Evolutionary conservation across 2,113 vertebrate genomes (phyloP).

Genomic region (Rhinoderma darwinii): DNA sequence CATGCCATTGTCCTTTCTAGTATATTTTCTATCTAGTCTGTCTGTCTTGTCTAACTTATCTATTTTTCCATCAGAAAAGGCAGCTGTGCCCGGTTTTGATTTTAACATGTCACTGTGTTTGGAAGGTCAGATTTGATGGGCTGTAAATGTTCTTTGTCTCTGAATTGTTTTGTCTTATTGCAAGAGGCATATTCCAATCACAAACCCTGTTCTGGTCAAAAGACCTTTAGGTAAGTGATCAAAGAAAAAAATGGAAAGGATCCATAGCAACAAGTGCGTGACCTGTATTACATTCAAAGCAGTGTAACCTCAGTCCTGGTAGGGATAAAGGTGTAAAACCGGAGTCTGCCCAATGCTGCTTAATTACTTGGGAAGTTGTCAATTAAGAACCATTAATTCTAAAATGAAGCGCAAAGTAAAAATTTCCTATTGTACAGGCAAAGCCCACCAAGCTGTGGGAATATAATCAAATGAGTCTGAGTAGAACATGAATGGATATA

Average conservation of each 20-base stretch:
- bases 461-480: neutral
- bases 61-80: constrained; percentile 9
- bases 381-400: neutral
- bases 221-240: constrained; percentile 31
- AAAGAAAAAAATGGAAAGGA: constrained; percentile 25
- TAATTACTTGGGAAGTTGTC: neutral
- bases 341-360: neutral
- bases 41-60: neutral
- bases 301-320: constrained; percentile 3
- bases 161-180: constrained; percentile 46
- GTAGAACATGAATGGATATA: no score
- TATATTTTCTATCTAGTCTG: neutral
- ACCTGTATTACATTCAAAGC: constrained; percentile 42
- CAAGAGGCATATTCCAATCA: constrained; percentile 45
- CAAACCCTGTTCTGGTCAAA: constrained; percentile 23
- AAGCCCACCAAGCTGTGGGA: neutral
- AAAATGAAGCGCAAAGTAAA: neutral
- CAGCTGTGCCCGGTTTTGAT: constrained; percentile 18
- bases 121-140: constrained; percentile 50
- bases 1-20: neutral
- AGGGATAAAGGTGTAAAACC: constrained; percentile 16
- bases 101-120: constrained; percentile 36
- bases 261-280: constrained; percentile 43
- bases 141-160: constrained; percentile 29
- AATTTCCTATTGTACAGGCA: neutral